Evolutionary conservation across 2,797 vertebrate genomes (phyloP).

Genomic region (Pteropus rufus): DNA sequence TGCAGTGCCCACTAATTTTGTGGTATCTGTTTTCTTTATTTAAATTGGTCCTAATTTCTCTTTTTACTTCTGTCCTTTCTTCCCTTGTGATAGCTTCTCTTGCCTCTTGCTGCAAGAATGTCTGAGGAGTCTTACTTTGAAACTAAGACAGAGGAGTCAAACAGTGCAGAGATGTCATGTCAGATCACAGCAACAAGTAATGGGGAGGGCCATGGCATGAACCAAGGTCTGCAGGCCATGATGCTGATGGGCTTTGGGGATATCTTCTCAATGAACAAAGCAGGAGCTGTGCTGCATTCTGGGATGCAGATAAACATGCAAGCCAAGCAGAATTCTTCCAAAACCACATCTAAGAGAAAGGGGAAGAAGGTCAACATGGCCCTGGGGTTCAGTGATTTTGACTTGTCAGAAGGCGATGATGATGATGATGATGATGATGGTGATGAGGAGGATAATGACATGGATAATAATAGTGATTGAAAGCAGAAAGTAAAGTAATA

Average conservation of each 20-base stretch:
- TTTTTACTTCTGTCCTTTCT: constrained; percentile 86
- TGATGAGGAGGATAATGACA: constrained; percentile 84
- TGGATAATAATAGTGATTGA: constrained; percentile 86
- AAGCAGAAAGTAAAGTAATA: constrained; percentile 76
- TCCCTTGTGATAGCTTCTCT: constrained; percentile 90
- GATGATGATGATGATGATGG: constrained; percentile 83
- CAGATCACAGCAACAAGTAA: constrained; percentile 92
- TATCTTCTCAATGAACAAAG: constrained; percentile 91
- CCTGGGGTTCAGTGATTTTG: constrained; percentile 92
- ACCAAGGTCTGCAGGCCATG: constrained; percentile 90
- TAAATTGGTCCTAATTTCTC: constrained; percentile 87
- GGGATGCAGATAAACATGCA: constrained; percentile 99
- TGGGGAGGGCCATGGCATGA: constrained; percentile 91
- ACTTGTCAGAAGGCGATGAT: constrained; percentile 92
- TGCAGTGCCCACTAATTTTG: constrained; percentile 82
- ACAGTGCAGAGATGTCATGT: constrained; percentile 95
- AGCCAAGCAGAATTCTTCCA: constrained; percentile 97
- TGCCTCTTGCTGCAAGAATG: constrained; percentile 92
- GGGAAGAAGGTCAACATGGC: constrained; percentile 98
- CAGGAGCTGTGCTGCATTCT: constrained; percentile 90
- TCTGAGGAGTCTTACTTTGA: constrained; percentile 94
- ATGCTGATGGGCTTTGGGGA: constrained; percentile 93
- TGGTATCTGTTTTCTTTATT: constrained; percentile 83
- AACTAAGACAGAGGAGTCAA: constrained; percentile 94
- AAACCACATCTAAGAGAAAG: constrained; percentile 95